Base-by-base conservation (phyloP, 2,888 invertebrate species). In the Tenthredo amoena region DNA sequence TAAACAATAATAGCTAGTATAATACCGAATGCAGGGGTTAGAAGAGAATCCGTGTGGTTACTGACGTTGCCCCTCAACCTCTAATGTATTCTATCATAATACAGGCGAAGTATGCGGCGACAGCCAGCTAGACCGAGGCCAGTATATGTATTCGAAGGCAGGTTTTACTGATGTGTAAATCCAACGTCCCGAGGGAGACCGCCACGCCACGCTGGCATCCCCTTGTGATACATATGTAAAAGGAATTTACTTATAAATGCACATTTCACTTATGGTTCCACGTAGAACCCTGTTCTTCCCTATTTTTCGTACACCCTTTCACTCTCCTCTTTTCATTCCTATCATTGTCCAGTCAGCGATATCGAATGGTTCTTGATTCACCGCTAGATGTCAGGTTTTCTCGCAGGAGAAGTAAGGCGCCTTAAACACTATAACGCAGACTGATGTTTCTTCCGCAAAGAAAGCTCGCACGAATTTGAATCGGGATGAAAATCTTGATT, bases 231-330 rank as follows among this genome's bases (percentile, higher is more conserved):
- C 88, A 89, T 88, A 89, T 87, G 89, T 89, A 90, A 88, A 88
- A 83, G 84, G 86, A 87, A 86, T 84, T 87, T 84, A 87, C 85
- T 83, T 77, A 87, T 86, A 87, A 87, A 86, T 87, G 89, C 89
- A 87, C 88, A 86, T 90, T 89, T 89, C 89, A 88, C 90, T 90
- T 90, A 89, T 87, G 87, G 87, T 85, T 77, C 86, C 55, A 86
- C 87, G 85, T 88, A 88, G 89, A 89, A 87, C 85, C 71, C 62
- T 86, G 77, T 74, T 79, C 84, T 84, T 71, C 71, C 85, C 81
- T 84, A 43, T 84, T 88, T 89, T 87, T 84, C 89, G 86, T 84
- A 87, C 26, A n/a, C 55, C 15, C 18, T 50, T 77, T 55, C 9
- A 1, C 18, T 34, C 7, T 10, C 15, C 12, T 26, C 5, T 31